phyloP scores from a whole-genome alignment of 2,797 vertebrate genomes.

The Lacerta bilineata region DNA sequence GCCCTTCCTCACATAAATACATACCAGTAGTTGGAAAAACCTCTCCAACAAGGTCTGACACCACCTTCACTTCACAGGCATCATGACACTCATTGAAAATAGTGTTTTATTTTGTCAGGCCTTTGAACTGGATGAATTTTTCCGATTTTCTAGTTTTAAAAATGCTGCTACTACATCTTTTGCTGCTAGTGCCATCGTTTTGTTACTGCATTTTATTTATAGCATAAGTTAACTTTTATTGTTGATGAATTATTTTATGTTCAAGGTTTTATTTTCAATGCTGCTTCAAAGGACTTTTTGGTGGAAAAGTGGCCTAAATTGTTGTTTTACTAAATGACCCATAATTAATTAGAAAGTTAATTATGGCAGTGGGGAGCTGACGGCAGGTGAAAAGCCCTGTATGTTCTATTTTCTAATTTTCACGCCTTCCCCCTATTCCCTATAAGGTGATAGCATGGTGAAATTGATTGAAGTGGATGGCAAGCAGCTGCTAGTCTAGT shows the following conservation, averaged over 20 bases:
- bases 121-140: not conserved
- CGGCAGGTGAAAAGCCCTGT: not conserved
- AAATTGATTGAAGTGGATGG: not conserved
- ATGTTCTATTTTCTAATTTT: not conserved
- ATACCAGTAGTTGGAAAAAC: not conserved
- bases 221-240: not conserved
- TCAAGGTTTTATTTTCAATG: not conserved
- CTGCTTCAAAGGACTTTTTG: not conserved
- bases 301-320: not conserved
- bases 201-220: not conserved
- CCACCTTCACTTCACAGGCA: not conserved
- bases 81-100: not conserved
- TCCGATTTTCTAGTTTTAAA: not conserved
- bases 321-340: not conserved
- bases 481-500: not conserved
- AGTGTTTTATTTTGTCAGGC: not conserved
- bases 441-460: not conserved
- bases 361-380: not conserved
- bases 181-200: not conserved
- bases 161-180: not conserved
- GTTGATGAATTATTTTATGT: not conserved
- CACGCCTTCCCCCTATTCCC: not conserved
- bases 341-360: not conserved
- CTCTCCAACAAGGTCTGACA: not conserved
- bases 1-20: not conserved